A percentile compares a stretch with the other conserved stretches of the same genome.
Evolutionary conservation across 2,113 vertebrate genomes (phyloP).

Genomic region (Beaufortia kweichowensis): DNA sequence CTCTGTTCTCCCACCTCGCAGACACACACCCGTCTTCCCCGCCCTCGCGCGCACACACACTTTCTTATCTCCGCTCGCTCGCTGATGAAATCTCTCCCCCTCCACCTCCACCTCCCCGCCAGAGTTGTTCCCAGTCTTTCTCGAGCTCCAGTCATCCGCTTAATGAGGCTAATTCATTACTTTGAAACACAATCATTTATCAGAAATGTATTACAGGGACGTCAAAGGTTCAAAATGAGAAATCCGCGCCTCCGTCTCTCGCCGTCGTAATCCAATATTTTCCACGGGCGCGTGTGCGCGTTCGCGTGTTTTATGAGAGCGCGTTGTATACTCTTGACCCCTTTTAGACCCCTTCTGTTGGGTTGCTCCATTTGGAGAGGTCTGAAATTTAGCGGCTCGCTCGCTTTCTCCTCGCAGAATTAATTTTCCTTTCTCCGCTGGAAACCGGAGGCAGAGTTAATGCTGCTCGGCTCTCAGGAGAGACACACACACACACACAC

Average conservation of each 20-base stretch:
- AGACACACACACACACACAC: neutral
- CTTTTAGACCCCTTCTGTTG: constrained; percentile 2
- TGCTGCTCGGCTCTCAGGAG: constrained; percentile 30
- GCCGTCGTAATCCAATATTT: constrained; percentile 38
- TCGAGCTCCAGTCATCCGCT: constrained; percentile 54
- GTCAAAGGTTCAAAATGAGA: constrained; percentile 40
- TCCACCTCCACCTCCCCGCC: constrained; percentile 3
- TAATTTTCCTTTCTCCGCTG: constrained; percentile 37
- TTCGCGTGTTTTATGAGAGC: neutral
- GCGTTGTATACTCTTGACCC: constrained; percentile 24
- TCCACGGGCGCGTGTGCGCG: neutral
- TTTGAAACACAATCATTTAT: constrained; percentile 54
- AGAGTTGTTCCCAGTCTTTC: constrained; percentile 39
- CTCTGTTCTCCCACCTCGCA: constrained; percentile 30
- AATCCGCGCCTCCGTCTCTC: constrained; percentile 30
- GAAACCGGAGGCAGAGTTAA: constrained; percentile 34
- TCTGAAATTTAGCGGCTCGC: constrained; percentile 1
- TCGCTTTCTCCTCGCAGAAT: constrained; percentile 3
- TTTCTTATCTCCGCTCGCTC: constrained; percentile 24
- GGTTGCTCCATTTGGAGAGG: neutral
- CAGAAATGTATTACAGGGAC: constrained; percentile 48
- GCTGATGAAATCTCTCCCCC: constrained; percentile 32
- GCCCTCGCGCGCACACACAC: constrained; percentile 28
- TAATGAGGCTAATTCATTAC: constrained; percentile 59
- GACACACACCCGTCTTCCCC: constrained; percentile 20